A percentile compares a stretch with the other conserved stretches of the same genome.
Evolutionary conservation across 2,888 invertebrate species (phyloP).

Genomic region (Tigriopus californicus): DNA sequence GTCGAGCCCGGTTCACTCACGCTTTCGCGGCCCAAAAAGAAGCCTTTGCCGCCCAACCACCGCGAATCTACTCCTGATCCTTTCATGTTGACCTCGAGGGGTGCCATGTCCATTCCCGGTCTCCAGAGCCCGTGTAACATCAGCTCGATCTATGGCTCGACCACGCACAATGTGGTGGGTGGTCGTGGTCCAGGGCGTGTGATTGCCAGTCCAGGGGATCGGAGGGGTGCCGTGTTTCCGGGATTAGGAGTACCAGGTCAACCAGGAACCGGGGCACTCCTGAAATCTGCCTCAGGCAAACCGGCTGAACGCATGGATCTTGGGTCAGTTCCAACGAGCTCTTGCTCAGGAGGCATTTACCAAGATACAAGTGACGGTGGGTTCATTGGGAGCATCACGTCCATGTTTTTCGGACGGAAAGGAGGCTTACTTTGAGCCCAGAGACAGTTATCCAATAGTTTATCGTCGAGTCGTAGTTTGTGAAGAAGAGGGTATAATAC

Average conservation of each 20-base stretch:
- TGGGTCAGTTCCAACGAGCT: constrained; percentile 34
- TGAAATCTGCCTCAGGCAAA: constrained; percentile 27
- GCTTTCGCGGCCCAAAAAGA: neutral
- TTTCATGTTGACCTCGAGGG: constrained; percentile 17
- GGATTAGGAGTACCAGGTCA: constrained; percentile 40
- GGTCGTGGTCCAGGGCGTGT: constrained; percentile 18
- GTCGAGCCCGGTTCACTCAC: neutral
- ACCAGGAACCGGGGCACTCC: constrained; percentile 38
- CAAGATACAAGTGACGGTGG: constrained; percentile 16
- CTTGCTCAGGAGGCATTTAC: constrained; percentile 28
- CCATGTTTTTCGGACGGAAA: constrained; percentile 61
- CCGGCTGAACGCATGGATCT: constrained; percentile 29
- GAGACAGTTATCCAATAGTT: neutral
- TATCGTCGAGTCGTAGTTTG: too few relatives aligned
- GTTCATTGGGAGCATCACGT: constrained; percentile 51
- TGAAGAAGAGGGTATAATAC: too few relatives aligned
- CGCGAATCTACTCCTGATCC: constrained; percentile 16
- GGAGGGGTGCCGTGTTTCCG: neutral
- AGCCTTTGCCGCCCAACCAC: too few relatives aligned
- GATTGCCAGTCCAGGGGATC: neutral
- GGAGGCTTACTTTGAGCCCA: constrained; percentile 48
- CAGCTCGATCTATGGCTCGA: constrained; percentile 13
- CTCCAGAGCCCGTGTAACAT: too few relatives aligned
- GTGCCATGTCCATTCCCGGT: too few relatives aligned
- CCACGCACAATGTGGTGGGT: constrained; percentile 21